Evolutionary conservation across 2,797 vertebrate species (phyloP), one percentile per base, ranked within the genome.

Genomic region (Smutsia temminckii): DNA sequence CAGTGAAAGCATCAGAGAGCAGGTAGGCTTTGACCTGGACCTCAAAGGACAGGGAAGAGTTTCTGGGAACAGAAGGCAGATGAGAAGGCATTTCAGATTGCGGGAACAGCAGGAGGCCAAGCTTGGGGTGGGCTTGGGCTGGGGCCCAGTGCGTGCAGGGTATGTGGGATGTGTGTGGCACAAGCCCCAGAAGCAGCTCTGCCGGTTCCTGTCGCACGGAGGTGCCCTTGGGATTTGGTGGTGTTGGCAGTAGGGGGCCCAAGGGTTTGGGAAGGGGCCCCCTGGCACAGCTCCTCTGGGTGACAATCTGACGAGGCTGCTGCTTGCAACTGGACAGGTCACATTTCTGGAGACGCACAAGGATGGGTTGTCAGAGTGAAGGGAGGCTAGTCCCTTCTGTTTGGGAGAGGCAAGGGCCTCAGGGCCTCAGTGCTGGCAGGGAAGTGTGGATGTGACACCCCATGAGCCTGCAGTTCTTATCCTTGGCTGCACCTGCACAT

Each of bases 401-500:
- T 17, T 20, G 1, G n/a, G 61, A 59, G 64, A 25, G 51, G 1
- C 23, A 9, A 18, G 46, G 17, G 10, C 55, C 37, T n/a, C 6
- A 51, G 34, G 37, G 3, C 40, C 53, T 79, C 25, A 9, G 5
- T 34, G 80, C 69, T 23, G 8, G 46, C 59, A 20, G 4, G 49
- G 42, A 55, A 68, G 57, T 83, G 87, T 80, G 71, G 4, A 14
- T 64, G n/a, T 42, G n/a, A 66, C 49, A 85, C 51, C 64, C 6
- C 8, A 5, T 4, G 46, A 90, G 46, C 74, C 68, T 16, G 11
- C 25, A 29, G 53, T 10, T 81, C 42, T 51, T 72, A 34, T 23
- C 63, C 72, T 78, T 81, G 61, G 46, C 64, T 89, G 59, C 23
- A 93, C 64, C 79, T 96, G 89, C n/a, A 85, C 71, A 29, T 51